Percentiles rank a stretch among this genome's conserved stretches.
Evolutionary conservation across 2,797 vertebrate genomes (phyloP).

Genomic region (Tinamus major): DNA sequence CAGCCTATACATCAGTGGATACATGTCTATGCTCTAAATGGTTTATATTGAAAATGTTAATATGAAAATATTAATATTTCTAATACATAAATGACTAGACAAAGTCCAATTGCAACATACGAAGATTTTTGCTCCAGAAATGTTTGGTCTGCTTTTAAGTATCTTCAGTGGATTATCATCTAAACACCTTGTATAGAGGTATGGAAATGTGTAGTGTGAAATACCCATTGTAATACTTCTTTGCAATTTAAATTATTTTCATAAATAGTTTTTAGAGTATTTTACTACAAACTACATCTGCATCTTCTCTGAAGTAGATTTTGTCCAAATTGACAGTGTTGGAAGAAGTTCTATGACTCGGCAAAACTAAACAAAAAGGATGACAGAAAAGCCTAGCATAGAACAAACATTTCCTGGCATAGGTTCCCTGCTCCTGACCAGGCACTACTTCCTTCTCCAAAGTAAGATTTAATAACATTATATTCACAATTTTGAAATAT

Average conservation of each 20-base stretch:
- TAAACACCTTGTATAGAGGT: not conserved
- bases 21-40: not conserved
- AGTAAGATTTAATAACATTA: not conserved
- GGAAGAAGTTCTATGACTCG: not conserved
- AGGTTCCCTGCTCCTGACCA: not conserved
- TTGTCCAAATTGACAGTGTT: not conserved
- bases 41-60: not conserved
- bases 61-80: not conserved
- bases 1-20: not conserved
- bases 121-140: not conserved
- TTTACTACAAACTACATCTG: not conserved
- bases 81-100: not conserved
- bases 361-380: not conserved
- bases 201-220: not conserved
- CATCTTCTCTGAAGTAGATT: not conserved
- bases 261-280: not conserved
- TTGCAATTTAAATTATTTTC: not conserved
- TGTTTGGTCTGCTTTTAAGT: not conserved
- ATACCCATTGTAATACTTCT: not conserved
- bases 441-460: not conserved
- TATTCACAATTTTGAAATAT: accelerated
- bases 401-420: not conserved
- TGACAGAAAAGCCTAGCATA: not conserved
- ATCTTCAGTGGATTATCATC: not conserved
- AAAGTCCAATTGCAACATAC: not conserved